Conservation (phyloP, 2,888 invertebrate species). For the Melanostoma scalare region DNA sequence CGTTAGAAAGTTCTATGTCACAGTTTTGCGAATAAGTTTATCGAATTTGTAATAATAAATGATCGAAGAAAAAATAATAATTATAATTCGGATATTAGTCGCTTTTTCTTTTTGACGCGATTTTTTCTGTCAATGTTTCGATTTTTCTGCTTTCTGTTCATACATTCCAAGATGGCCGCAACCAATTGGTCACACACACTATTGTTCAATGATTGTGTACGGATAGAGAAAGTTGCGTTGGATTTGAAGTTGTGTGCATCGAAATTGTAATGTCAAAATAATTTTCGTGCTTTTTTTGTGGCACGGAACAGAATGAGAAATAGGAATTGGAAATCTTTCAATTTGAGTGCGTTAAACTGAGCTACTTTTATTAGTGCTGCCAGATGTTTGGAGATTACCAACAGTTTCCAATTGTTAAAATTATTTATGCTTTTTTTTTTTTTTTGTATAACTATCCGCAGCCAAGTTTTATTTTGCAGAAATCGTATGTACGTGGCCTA, state of each 20-base stretch:
- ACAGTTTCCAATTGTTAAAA: too few species aligned
- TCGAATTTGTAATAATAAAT: conserved; percentile 69
- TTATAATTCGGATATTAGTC: conserved; percentile 67
- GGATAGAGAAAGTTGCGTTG: conserved; percentile 67
- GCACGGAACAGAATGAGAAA: conserved; percentile 21
- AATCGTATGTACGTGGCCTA: too few species aligned
- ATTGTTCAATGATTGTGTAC: conserved; percentile 45
- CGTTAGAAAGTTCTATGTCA: conserved; percentile 42
- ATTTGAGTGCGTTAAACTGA: conserved; percentile 47
- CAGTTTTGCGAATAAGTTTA: conserved; percentile 60
- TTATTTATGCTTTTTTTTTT: too few species aligned
- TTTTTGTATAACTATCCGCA: too few species aligned
- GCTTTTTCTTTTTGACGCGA: conserved; percentile 76
- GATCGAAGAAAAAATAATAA: conserved; percentile 73
- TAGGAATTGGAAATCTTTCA: conserved; percentile 21
- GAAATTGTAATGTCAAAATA: conserved; percentile 64
- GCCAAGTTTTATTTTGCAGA: too few species aligned
- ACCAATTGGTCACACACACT: conserved; percentile 62
- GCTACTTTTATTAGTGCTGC: conserved; percentile 28
- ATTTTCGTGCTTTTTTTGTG: conserved; percentile 23
- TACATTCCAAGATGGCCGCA: conserved; percentile 78
- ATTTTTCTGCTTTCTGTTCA: conserved; percentile 76
- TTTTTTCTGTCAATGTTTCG: conserved; percentile 78
- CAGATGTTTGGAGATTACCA: background rate
- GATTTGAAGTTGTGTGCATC: conserved; percentile 47